Conservation (phyloP, 2,797 vertebrate genomes). For the Chloroceryle amazona region DNA sequence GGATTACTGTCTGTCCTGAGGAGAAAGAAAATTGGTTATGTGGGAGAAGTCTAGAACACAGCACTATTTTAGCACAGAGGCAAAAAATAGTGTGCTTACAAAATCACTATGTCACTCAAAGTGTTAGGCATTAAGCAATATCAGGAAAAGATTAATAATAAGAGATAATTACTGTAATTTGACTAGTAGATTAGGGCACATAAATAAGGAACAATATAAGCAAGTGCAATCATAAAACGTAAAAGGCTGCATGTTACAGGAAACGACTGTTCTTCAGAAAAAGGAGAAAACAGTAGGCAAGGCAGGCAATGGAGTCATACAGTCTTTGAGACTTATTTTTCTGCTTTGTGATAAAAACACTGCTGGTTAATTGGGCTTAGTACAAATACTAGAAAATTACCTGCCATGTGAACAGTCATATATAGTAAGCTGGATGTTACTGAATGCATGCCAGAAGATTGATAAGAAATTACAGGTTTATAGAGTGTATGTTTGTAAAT, state of each 20-base stretch:
- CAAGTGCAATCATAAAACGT: background rate
- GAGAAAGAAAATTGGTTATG: background rate
- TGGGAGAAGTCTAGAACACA: background rate
- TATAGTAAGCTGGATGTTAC: background rate
- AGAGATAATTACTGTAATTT: conserved; percentile 53
- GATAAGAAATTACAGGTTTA: background rate
- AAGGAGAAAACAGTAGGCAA: background rate
- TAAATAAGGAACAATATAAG: conserved; percentile 34
- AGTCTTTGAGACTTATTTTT: background rate
- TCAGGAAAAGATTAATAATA: conserved; percentile 42
- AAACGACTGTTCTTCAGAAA: conserved; percentile 14
- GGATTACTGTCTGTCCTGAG: background rate
- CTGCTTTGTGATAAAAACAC: background rate
- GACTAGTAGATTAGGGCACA: background rate
- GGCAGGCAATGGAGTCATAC: background rate
- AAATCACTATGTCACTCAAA: background rate
- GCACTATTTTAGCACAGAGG: background rate
- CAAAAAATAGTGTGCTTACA: background rate
- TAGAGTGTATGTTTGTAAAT: background rate
- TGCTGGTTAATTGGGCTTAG: background rate
- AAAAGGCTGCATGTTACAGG: background rate
- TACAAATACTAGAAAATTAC: background rate
- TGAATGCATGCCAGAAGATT: background rate
- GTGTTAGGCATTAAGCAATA: conserved; percentile 5
- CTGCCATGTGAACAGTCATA: background rate